Evolutionary conservation across 1,140 invertebrate species (phyloP).

Genomic region (Vollenhovia emeryi): DNA sequence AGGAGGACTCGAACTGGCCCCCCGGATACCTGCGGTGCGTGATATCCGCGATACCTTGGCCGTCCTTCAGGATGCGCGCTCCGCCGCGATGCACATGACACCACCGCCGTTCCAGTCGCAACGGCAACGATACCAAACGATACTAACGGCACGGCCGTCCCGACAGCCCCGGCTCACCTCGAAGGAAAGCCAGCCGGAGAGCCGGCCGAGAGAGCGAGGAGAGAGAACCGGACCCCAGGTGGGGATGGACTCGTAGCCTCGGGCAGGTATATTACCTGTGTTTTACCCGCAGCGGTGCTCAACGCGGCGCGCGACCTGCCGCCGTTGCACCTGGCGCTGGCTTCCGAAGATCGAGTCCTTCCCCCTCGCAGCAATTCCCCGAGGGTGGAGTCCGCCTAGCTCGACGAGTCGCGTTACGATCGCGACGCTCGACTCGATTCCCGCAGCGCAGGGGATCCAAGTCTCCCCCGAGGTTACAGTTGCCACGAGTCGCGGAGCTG

Average conservation of each 20-base stretch:
- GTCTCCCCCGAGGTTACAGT: background rate
- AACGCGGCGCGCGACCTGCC: constrained; percentile 61
- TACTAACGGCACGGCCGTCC: constrained; percentile 71
- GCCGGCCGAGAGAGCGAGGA: constrained; percentile 69
- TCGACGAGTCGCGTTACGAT: too few species aligned
- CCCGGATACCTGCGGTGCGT: background rate
- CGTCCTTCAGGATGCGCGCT: constrained; percentile 69
- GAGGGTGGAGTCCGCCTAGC: too few species aligned
- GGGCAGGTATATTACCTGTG: constrained; percentile 82
- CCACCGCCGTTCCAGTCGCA: constrained; percentile 70
- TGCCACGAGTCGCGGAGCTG: too few species aligned
- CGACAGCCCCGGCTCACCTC: constrained; percentile 58
- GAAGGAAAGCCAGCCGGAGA: constrained; percentile 76
- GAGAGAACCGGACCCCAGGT: constrained; percentile 70
- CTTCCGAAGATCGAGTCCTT: background rate
- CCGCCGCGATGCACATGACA: constrained; percentile 75
- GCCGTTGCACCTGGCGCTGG: constrained; percentile 26
- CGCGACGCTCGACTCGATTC: background rate
- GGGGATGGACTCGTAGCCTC: constrained; percentile 75
- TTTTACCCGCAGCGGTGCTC: constrained; percentile 81
- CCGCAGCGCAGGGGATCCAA: background rate
- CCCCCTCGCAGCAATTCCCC: background rate
- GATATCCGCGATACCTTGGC: constrained; percentile 5
- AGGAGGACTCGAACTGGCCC: too few species aligned
- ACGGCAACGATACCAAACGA: constrained; percentile 77